A percentile compares a stretch with the other conserved stretches of the same genome.
These are phyloP conservation scores for Sebastes reedi DNA, from an alignment of 2,797 vertebrate genomes.

Conservation along the genomic window DNA sequence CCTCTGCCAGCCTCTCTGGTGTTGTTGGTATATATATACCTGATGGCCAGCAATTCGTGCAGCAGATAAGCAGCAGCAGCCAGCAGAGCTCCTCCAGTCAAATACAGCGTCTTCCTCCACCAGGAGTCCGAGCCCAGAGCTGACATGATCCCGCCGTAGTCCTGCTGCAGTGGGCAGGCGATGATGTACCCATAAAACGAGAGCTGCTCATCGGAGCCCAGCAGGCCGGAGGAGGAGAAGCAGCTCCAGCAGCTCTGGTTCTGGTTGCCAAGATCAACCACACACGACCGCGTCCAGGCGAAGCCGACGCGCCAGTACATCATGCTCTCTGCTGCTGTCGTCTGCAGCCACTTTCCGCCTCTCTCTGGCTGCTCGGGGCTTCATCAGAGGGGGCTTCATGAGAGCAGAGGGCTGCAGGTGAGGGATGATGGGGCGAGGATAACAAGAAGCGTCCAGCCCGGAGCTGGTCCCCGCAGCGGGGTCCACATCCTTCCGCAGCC, in stretches of 20 bases:
- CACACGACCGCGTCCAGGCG: slow-evolving; percentile 91
- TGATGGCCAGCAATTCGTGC: slow-evolving; percentile 94
- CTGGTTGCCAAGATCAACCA: slow-evolving; percentile 90
- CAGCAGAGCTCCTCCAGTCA: slow-evolving; percentile 96
- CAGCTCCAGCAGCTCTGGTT: slow-evolving; percentile 82
- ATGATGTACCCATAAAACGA: slow-evolving; percentile 93
- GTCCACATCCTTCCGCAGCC: slow-evolving; percentile 69
- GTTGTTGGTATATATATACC: slow-evolving; percentile 77
- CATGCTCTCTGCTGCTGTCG: slow-evolving; percentile 83
- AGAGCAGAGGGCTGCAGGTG: slow-evolving; percentile 39
- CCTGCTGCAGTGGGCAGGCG: slow-evolving; percentile 92
- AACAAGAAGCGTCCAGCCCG: slow-evolving; percentile 59
- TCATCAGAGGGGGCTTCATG: slow-evolving; percentile 79
- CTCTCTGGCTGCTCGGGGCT: slow-evolving; percentile 75
- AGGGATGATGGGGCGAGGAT: slow-evolving; percentile 25
- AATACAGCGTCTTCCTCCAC: slow-evolving; percentile 98
- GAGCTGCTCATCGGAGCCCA: slow-evolving; percentile 89
- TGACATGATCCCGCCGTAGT: slow-evolving; percentile 92
- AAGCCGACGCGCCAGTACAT: slow-evolving; percentile 97
- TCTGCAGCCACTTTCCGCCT: slow-evolving; percentile 81
- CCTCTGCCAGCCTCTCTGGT: neutral
- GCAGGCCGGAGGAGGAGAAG: slow-evolving; percentile 82
- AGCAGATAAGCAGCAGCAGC: slow-evolving; percentile 96
- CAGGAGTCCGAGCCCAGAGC: slow-evolving; percentile 95
- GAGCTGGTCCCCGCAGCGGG: slow-evolving; percentile 70